Conservation (phyloP, 2,797 vertebrate genomes). For the Lepilemur ruficaudatus region DNA sequence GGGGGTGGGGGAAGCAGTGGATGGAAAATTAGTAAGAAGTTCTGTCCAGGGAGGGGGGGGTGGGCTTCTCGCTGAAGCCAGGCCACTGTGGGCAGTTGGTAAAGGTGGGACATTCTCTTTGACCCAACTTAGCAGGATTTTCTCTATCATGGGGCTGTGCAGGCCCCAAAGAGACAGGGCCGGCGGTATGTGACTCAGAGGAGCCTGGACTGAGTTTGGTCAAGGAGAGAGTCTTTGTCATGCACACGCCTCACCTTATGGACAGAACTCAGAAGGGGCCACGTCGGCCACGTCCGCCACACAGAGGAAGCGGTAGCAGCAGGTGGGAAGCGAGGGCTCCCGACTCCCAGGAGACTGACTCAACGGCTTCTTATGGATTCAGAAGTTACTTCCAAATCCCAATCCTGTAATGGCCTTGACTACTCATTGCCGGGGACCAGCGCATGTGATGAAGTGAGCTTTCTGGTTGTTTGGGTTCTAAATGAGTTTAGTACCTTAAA, state of each 20-base stretch:
- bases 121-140: neutral
- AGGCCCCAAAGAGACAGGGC: neutral
- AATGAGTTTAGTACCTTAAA: neutral
- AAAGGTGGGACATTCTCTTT: neutral
- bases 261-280: neutral
- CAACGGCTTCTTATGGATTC: neutral
- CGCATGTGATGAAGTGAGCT: neutral
- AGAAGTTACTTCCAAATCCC: neutral
- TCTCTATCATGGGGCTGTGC: neutral
- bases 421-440: neutral
- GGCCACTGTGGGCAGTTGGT: neutral
- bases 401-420: neutral
- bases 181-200: neutral
- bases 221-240: neutral
- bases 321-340: neutral
- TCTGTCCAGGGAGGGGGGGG: no score
- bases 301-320: neutral
- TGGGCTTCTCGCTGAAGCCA: neutral
- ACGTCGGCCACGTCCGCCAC: accelerated
- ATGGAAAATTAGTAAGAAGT: neutral
- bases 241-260: neutral
- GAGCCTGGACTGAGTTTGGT: neutral
- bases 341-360: accelerated
- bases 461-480: neutral
- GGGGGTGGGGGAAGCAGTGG: no score